Evolutionary conservation across 2,113 vertebrate genomes (phyloP), one percentile per base, ranked within the genome.

Genomic region (Rhynchopsitta pachyrhyncha): DNA sequence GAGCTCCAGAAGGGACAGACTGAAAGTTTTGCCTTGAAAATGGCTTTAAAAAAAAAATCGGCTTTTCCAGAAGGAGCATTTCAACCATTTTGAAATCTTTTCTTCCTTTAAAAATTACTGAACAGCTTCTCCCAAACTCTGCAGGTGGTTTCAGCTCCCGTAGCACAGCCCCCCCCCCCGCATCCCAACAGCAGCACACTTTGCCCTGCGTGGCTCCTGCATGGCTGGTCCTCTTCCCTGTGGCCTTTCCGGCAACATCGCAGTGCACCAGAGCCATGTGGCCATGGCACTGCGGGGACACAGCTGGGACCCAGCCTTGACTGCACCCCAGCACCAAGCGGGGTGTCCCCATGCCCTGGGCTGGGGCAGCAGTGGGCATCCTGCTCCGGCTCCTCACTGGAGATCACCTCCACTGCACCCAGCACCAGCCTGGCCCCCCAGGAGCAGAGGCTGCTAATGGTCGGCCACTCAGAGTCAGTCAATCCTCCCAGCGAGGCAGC

Each of bases 241-340:
- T 0, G 6, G 13, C 10, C 50, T 11, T 84, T 7, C 64, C 70
- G 3, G 49, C 17, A 79, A 10, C n/a, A 2, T 7, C 2, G 1
- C 50, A 25, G 44, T 20, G 64, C 46, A 0, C 57, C 8, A 2
- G 42, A 82, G 20, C 55, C 70, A 13, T 4, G 1, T 0, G 28
- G 67, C 31, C 41, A 0, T 2, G 50, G 67, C 12, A 1, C 2
- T 0, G 20, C 3, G 17, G 12, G 6, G 19, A 22, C 0, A 8
- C 2, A 19, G 22, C 1, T 52, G 79, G 37, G 57, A 59, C 22
- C 9, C 22, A 35, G 57, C 33, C 57, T 35, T 35, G 57, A 9
- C 22, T 59, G 22, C 22, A 15, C 13, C n/a, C 63, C 60, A 44
- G 59, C 29, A 25, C 50, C 69, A 11, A 37, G 35, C 19, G 5